Base-by-base conservation (phyloP, 2,797 vertebrate species). In the Picus viridis region DNA sequence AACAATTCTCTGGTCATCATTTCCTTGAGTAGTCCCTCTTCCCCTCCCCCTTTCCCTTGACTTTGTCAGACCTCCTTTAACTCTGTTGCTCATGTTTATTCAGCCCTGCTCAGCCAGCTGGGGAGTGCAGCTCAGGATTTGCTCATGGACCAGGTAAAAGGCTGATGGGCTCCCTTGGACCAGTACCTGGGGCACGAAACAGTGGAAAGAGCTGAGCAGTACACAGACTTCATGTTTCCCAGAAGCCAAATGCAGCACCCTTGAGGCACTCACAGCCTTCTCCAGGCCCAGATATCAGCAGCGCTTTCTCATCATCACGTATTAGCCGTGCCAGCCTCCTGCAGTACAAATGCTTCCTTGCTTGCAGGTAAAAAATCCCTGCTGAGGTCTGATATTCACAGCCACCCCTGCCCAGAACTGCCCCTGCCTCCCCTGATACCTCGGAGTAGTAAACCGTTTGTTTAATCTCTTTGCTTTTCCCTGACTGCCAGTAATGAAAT, bases 381-480 rank as follows among this genome's bases (percentile, higher is more conserved):
- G 0, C 58, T 36, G 78, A 67, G 47, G 29, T 62, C 71, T 73
- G 68, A 7, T 22, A 39, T 10, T 49, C 83, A 43, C 63, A 69
- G 86, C 16, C 53, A 27, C 22, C 56, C 22, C 14, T 7, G 4
- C 43, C 12, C 41, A 79, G 90, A 81, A 59, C 72, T 62, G 54
- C 47, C 41, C 65, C 54, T 51, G 6, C 67, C 73, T 69, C 69
- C 79, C 69, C 68, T 6, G 29, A 30, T 62, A 87, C 83, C 94
- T 92, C n/a, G 47, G 83, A 96, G 91, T 68, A 61, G 91, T 96
- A 97, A 96, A 97, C 96, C 91, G 72, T 97, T 97, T 97, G 94
- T 97, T 97, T 98, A 98, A 98, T 97, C 97, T 97, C 95, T 97
- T 96, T 96, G 94, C 96, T 97, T 97, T 98, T 92, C 95, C 90